Base-by-base conservation (phyloP, 2,797 vertebrate genomes). In the Bovichtus diacanthus region DNA sequence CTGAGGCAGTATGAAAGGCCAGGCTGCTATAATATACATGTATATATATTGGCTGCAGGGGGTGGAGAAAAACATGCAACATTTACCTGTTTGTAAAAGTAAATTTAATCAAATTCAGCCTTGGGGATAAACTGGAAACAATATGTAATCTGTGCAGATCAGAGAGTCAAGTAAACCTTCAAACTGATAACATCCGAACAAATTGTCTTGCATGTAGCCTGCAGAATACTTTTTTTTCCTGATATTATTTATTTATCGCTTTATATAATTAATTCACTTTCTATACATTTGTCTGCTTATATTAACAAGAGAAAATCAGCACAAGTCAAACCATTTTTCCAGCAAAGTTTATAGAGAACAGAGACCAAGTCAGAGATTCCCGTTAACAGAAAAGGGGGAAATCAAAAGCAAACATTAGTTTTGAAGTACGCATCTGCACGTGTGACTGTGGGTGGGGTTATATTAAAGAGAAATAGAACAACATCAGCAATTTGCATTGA, bases 81-180 rank as follows among this genome's bases (percentile, higher is more conserved):
- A 31, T 16, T n/a, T 43, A 60, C 58, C 66, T 80, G n/a, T 58
- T 44, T n/a, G n/a, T n/a, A n/a, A n/a, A 58, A 68, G 36, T 68
- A 46, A 29, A 34, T 7, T 39, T 61, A 29, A 81, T 83, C 29
- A 1, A 18, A 69, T 72, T 62, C 69, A 9, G 74, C 81, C 77
- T 53, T 2, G 13, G 59, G 60, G 61, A 63, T 61, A 55, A n/a
- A 70, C 81, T 74, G 44, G n/a, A n/a, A 58, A 54, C 38, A 12
- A 15, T 50, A 41, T 50, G 16, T n/a, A n/a, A n/a, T n/a, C n/a
- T n/a, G n/a, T 54, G 65, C 2, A n/a, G 19, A 83, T 77, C 70
- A 64, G 23, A n/a, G 15, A 44, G 9, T 2, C 58, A 31, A 31
- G 49, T 70, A 46, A 53, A 79, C 5, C 53, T 66, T 62, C 60